Percentiles rank a stretch among this genome's conserved stretches.
phyloP scores from a whole-genome alignment of 2,888 invertebrate genomes.

The Synanthedon andrenaeformis region DNA sequence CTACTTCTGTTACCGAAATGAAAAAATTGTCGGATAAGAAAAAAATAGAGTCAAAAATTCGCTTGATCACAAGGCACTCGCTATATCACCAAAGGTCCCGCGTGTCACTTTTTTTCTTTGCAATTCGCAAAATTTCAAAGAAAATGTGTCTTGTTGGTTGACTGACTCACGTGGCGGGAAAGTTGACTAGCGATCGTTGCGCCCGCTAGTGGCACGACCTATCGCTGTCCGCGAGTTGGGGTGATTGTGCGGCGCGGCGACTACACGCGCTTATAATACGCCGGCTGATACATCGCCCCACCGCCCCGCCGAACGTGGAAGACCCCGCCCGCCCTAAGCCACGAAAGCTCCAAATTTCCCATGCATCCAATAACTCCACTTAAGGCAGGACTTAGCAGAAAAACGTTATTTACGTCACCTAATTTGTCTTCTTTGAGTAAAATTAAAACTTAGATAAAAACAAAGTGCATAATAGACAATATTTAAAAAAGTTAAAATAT shows the following conservation, averaged over 20 bases:
- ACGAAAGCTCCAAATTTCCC: constrained; percentile 7
- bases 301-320: constrained; percentile 21
- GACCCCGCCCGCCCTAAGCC: constrained; percentile 30
- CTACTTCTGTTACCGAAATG: constrained; percentile 30
- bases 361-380: no score
- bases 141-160: constrained; percentile 44
- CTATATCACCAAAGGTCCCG: constrained; percentile 45
- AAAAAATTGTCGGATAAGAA: constrained; percentile 21
- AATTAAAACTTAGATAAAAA: no score
- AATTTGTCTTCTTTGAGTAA: no score
- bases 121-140: constrained; percentile 67
- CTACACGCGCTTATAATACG: constrained; percentile 34
- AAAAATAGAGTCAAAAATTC: constrained; percentile 39
- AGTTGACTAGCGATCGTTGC: constrained; percentile 54
- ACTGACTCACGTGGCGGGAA: constrained; percentile 30
- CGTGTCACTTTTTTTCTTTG: constrained; percentile 63
- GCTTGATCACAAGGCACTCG: constrained; percentile 53
- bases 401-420: no score
- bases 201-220: constrained; percentile 61
- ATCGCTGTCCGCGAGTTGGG: constrained; percentile 54
- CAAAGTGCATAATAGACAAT: no score
- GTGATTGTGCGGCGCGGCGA: constrained; percentile 53
- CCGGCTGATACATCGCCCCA: constrained; percentile 5
- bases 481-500: no score
- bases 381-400: no score